Evolutionary conservation across 1,140 invertebrate species (phyloP).

Genomic region (Drosophila nasuta): DNA sequence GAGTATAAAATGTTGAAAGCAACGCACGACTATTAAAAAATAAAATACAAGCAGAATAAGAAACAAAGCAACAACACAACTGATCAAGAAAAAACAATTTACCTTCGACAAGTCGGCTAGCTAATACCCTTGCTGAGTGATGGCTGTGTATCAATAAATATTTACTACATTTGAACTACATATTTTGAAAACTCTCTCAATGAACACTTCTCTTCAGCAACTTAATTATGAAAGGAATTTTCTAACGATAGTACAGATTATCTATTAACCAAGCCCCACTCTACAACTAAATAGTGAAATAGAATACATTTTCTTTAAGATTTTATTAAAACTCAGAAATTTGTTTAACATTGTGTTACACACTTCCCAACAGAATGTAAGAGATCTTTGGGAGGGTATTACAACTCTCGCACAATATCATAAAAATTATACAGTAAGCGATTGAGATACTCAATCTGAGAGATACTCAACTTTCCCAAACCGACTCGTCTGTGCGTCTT

Average conservation of each 20-base stretch:
- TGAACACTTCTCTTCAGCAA: too few species aligned
- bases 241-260: too few species aligned
- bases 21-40: conserved; percentile 50
- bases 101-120: neutral
- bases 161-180: too few species aligned
- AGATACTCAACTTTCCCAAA: conserved; percentile 20
- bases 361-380: neutral
- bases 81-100: neutral
- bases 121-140: neutral
- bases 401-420: conserved; percentile 64
- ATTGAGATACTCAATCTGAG: conserved; percentile 34
- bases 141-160: too few species aligned
- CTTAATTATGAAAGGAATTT: too few species aligned
- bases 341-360: neutral
- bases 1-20: conserved; percentile 69
- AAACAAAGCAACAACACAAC: conserved; percentile 30
- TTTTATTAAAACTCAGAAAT: too few species aligned
- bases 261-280: too few species aligned
- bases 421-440: conserved; percentile 81
- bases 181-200: too few species aligned
- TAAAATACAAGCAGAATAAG: conserved; percentile 2
- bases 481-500: neutral
- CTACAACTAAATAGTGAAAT: too few species aligned
- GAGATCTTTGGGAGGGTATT: neutral
- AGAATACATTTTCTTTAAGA: too few species aligned